phyloP scores from a whole-genome alignment of 23 tunicate genomes.

The Ascidia mentula region DNA sequence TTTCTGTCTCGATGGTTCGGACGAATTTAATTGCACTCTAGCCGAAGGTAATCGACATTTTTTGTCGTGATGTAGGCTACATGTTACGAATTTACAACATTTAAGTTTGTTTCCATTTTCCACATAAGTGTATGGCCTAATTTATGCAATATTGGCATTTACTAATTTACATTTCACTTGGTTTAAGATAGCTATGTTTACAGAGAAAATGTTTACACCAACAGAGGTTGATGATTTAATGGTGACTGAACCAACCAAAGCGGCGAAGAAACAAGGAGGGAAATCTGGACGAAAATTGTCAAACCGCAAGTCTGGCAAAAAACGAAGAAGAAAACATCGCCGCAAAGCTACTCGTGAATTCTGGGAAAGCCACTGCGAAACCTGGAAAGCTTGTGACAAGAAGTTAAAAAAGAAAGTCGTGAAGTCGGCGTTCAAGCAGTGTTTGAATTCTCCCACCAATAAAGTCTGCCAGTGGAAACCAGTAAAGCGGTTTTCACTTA shows the following conservation, averaged over 20 bases:
- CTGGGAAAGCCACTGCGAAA: background rate
- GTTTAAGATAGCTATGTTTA: too few species aligned
- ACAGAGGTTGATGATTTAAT: too few species aligned
- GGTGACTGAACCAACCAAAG: background rate
- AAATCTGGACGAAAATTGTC: background rate
- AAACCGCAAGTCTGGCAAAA: background rate
- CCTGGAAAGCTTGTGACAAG: background rate
- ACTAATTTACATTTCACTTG: too few species aligned
- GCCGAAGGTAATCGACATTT: background rate
- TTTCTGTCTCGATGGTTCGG: background rate
- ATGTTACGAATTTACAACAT: background rate
- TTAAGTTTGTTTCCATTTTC: too few species aligned
- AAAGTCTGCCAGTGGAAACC: background rate
- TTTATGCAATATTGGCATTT: too few species aligned
- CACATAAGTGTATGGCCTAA: too few species aligned
- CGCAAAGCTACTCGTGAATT: background rate
- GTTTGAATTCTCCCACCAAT: background rate
- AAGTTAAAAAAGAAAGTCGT: background rate
- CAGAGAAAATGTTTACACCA: too few species aligned
- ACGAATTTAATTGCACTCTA: background rate
- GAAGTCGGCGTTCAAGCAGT: background rate
- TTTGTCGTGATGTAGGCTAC: background rate
- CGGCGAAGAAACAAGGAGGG: background rate
- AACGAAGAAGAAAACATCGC: background rate
- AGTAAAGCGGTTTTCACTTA: slow-evolving; percentile 1